phyloP scores from a whole-genome alignment of 1,140 invertebrate species.

The Gyrodactylus bullatarudis region DNA sequence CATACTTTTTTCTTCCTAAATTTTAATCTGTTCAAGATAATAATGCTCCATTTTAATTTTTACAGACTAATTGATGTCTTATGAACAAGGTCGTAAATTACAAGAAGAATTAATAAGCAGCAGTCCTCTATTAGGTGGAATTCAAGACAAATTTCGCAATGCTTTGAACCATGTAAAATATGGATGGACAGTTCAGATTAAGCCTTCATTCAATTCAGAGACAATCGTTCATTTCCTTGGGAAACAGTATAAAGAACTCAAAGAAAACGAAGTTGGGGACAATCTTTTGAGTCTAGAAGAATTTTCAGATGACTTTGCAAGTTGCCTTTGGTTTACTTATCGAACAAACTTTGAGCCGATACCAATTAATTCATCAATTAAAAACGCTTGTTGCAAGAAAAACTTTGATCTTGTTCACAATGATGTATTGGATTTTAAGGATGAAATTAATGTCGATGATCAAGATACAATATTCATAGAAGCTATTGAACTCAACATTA shows the following conservation, averaged over 20 bases:
- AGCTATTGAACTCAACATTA: not conserved
- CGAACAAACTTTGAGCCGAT: slow-evolving; percentile 8
- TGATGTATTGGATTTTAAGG: not conserved
- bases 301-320: slow-evolving; percentile 17
- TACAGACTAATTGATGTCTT: not conserved
- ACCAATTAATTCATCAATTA: not conserved
- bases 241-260: not conserved
- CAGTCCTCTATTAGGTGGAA: not conserved
- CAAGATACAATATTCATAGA: no score
- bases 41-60: no score
- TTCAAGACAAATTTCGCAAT: not conserved
- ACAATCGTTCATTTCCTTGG: not conserved
- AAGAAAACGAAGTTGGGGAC: not conserved
- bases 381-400: not conserved
- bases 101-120: no score
- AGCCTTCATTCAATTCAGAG: not conserved
- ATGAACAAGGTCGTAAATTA: not conserved
- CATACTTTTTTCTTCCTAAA: no score
- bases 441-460: not conserved
- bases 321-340: slow-evolving; percentile 10
- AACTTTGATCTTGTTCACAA: not conserved
- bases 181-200: not conserved
- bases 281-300: slow-evolving; percentile 10
- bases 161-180: not conserved
- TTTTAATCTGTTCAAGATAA: no score